phyloP scores from a whole-genome alignment of 35 echinoderm and acorn worm genomes.

The Hemicentrotus pulcherrimus region DNA sequence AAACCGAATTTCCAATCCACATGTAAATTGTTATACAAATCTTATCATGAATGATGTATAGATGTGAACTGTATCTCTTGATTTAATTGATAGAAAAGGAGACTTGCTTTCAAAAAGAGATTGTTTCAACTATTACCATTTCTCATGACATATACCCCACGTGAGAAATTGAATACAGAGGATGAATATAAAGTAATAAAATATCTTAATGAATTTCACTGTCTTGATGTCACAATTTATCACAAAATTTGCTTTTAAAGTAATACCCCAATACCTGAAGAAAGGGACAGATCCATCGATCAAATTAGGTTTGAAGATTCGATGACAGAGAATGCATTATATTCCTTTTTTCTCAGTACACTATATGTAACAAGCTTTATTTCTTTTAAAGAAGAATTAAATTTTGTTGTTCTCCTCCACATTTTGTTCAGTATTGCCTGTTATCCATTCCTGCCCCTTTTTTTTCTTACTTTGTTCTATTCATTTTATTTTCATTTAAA shows the following conservation, averaged over 20 bases:
- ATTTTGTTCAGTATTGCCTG: no score
- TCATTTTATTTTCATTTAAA: background rate
- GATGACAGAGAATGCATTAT: background rate
- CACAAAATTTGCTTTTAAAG: background rate
- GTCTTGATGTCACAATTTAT: background rate
- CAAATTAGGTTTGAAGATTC: background rate
- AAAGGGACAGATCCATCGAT: background rate
- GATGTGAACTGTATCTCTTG: background rate
- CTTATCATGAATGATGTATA: no score
- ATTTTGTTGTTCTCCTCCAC: no score
- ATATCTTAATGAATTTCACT: background rate
- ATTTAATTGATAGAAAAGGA: background rate
- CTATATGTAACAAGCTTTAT: background rate
- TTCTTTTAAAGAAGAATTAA: background rate
- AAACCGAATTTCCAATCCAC: no score
- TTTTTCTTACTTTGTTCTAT: background rate
- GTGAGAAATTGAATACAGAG: background rate
- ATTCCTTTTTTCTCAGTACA: background rate
- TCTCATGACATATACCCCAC: background rate
- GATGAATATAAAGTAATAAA: background rate
- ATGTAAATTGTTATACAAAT: no score
- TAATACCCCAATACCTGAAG: background rate
- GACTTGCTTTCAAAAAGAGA: background rate
- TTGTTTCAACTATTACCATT: background rate
- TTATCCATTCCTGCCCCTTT: background rate